Conservation (phyloP, 2,797 vertebrate species). For the Argya squamiceps region DNA sequence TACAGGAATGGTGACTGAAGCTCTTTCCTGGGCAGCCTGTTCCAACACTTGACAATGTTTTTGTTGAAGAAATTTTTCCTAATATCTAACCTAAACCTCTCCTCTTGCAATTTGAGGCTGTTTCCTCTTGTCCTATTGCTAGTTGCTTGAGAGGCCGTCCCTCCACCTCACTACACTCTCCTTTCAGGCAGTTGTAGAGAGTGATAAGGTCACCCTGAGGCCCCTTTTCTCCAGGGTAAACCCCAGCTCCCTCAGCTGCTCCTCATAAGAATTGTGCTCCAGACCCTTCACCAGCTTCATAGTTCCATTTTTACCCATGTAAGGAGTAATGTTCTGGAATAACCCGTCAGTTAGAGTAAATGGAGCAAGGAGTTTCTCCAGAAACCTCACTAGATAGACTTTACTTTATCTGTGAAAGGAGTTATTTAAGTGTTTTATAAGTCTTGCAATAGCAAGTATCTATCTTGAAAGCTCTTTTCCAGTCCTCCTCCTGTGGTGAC, state of each 20-base stretch:
- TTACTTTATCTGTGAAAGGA: not conserved
- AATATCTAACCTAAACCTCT: not conserved
- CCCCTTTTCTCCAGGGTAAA: not conserved
- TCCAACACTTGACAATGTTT: not conserved
- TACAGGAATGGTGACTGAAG: not conserved
- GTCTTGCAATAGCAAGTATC: not conserved
- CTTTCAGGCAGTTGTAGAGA: not conserved
- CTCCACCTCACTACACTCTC: rapidly evolving
- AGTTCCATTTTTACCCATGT: not conserved
- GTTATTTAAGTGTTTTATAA: not conserved
- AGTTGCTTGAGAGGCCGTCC: not conserved
- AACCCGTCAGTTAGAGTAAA: not conserved
- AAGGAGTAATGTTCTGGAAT: not conserved
- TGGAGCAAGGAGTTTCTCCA: not conserved
- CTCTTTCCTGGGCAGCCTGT: not conserved
- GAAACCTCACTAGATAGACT: not conserved
- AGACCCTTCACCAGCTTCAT: not conserved
- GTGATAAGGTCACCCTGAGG: not conserved
- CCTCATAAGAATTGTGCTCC: not conserved
- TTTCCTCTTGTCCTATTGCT: rapidly evolving
- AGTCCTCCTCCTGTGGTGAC: not conserved
- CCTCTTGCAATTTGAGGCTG: not conserved
- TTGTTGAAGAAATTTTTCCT: not conserved
- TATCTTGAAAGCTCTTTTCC: not conserved
- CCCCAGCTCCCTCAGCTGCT: not conserved